Base-by-base conservation (phyloP, 2,797 vertebrate genomes). In the Diplodus puntazzo region DNA sequence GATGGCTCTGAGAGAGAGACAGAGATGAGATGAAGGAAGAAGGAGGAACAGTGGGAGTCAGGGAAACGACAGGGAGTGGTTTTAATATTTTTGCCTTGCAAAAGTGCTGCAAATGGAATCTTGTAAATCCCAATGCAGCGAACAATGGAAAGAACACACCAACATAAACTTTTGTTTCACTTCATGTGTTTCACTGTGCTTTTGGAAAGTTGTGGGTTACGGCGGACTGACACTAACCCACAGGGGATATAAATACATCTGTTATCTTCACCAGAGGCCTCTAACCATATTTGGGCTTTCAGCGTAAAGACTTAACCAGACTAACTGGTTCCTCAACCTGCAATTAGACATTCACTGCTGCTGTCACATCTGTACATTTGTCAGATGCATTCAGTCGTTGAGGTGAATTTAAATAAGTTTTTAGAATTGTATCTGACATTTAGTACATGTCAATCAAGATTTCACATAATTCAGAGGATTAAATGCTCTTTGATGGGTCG, bases 1-100 rank as follows among this genome's bases (percentile, higher is more conserved):
- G 89, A 67, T 80, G 80, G 57, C 79, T 85, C 93, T 94, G 88
- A 54, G 54, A 76, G 39, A 23, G 3, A 58, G 30, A 52, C 3
- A 45, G 39, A 39, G 39, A 25, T 7, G 42, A 64, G 23, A 75
- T 54, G 45, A 25, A 65, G 23, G 21, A 30, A 58, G n/a, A 18
- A 52, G 12, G 27, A 45, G 48, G 48, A 11, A 1, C 11, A 58
- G n/a, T 13, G 49, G 12, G 42, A 48, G 46, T 48, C 11, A 5
- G 43, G 1, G 16, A 16, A 53, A 3, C 48, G 20, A 42, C 21
- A 5, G 5, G 13, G 8, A 67, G 63, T 2, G 0, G 53, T 79
- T 78, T 80, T 1, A 67, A 80, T 86, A 58, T 54, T 68, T 82
- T 74, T 77, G 64, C 39, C 9, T 48, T 73, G 49, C 23, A 87